These are phyloP conservation scores for Drosophila emarginata DNA, from an alignment of 2,888 invertebrate species.

Conservation along the genomic window DNA sequence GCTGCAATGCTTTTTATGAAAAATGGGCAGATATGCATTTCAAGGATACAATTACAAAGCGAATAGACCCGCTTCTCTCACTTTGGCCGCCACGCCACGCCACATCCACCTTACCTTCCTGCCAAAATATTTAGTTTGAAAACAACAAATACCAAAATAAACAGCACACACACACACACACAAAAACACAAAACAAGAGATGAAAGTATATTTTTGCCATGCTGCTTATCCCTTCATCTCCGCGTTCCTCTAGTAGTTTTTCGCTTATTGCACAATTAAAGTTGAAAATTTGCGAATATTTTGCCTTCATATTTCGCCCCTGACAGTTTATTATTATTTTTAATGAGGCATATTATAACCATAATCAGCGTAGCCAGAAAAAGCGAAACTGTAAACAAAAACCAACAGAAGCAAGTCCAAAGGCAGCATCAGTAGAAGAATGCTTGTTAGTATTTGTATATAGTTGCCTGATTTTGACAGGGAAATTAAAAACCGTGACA, in stretches of 20 bases:
- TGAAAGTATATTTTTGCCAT: slow-evolving; percentile 50
- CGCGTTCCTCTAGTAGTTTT: slow-evolving; percentile 45
- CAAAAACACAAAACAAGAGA: slow-evolving; percentile 16
- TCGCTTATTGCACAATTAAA: slow-evolving; percentile 68
- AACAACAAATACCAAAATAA: slow-evolving; percentile 5
- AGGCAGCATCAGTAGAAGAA: slow-evolving; percentile 12
- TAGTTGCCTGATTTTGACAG: slow-evolving; percentile 55
- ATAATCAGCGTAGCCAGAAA: slow-evolving; percentile 27
- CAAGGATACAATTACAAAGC: slow-evolving; percentile 71
- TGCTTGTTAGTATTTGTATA: slow-evolving; percentile 25
- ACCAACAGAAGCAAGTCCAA: slow-evolving; percentile 11
- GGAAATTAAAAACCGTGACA: slow-evolving; percentile 59
- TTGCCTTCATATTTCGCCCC: slow-evolving; percentile 51
- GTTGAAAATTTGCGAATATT: slow-evolving; percentile 59
- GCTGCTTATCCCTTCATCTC: background rate
- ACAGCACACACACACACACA: background rate
- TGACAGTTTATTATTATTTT: slow-evolving; percentile 76
- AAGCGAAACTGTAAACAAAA: background rate
- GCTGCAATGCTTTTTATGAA: slow-evolving; percentile 58
- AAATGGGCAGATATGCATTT: slow-evolving; percentile 71
- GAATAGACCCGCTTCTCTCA: slow-evolving; percentile 16
- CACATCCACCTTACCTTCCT: slow-evolving; percentile 10
- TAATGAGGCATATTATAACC: slow-evolving; percentile 71
- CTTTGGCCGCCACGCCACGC: background rate
- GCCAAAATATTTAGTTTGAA: slow-evolving; percentile 9